Evolutionary conservation across 2,888 invertebrate species (phyloP).

Genomic region (Tortricodes alternella): DNA sequence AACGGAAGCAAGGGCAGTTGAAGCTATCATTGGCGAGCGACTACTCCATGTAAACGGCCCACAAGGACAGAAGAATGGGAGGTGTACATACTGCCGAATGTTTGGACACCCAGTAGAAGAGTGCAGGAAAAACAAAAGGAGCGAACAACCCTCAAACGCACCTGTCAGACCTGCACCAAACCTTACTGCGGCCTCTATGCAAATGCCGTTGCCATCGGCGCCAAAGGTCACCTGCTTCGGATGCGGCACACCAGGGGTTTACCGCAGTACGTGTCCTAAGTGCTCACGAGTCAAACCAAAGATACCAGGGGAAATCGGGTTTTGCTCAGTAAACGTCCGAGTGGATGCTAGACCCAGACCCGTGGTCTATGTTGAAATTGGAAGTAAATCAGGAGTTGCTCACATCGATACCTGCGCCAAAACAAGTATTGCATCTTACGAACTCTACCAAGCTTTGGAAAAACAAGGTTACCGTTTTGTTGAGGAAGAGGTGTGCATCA

Average conservation of each 20-base stretch:
- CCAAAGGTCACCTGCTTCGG: background rate
- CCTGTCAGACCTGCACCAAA: background rate
- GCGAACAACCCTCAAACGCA: background rate
- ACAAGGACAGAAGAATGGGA: background rate
- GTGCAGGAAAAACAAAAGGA: background rate
- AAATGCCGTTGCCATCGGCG: too few species aligned
- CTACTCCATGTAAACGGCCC: background rate
- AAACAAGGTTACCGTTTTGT: too few species aligned
- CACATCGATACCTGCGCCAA: background rate
- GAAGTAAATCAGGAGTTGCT: background rate
- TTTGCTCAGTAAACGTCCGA: background rate
- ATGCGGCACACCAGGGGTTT: background rate
- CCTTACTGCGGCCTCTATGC: background rate
- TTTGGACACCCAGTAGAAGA: background rate
- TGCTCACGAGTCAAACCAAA: background rate
- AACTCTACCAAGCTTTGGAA: too few species aligned
- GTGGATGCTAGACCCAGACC: background rate
- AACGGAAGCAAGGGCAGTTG: background rate
- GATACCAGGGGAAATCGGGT: too few species aligned
- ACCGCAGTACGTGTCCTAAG: background rate
- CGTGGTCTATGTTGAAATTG: background rate
- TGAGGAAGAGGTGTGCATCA: too few species aligned
- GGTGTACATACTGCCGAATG: background rate
- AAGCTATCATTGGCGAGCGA: background rate
- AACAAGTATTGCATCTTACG: background rate